Base-by-base conservation (phyloP, 2,888 invertebrate species). In the Aspidiotus destructor region DNA sequence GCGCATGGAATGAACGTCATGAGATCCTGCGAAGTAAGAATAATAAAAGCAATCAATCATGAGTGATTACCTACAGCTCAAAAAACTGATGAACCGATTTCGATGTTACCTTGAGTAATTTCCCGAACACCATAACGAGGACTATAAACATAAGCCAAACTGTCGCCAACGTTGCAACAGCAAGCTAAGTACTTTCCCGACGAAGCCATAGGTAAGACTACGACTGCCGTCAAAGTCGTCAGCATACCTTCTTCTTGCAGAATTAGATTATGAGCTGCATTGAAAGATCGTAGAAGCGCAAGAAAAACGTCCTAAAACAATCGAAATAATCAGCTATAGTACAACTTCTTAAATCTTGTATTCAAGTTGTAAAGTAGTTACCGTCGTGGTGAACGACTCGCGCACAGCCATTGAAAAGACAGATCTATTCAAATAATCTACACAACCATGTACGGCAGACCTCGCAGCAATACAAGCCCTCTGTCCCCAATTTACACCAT, bases 401-500 rank as follows among this genome's bases (percentile, higher is more conserved):
- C 68, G 57, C 15, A 68, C 68, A 42, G 72, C 71, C 68, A 72
- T 70, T 40, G 73, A 70, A 74, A 83, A 87, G 68, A 88, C 78
- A 1, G 85, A 86, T 73, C 85, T 84, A 76, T 91, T 88, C 73
- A 93, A 80, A 76, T 90, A 89, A 74, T 89, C 87, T 73, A 92
- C 81, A 74, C 88, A 87, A 41, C 91, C 92, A 74, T 91, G 89
- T 15, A 92, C 84, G 0, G 92, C 92, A 69, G 90, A 89, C 72
- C 89, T 82, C n/a, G 90, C 89, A 15, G 91, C 91, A 72, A 89
- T 79, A 70, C 87, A 84, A 28, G 92, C 88, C 74, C 89, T 89
- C 76, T 89, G 87, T 77, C 92, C 92, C 92, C 92, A 93, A 78
- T 93, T 92, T 2, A 92, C 92, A 40, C 92, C 92, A 79, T 92